Base-by-base conservation (phyloP, 2,888 invertebrate species). In the Colletes collaris region DNA sequence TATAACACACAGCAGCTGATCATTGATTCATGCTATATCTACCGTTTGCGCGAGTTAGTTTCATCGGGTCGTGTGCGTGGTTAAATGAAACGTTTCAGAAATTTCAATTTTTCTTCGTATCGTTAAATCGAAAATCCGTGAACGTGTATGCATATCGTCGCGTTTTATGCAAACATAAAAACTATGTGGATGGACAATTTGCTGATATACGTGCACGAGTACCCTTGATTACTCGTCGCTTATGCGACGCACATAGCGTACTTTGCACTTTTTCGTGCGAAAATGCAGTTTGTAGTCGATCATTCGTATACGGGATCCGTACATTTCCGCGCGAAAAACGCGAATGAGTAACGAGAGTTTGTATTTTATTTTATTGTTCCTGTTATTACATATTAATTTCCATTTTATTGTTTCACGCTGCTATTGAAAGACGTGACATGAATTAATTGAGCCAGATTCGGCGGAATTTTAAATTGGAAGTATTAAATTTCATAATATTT, bases 301-400 rank as follows among this genome's bases (percentile, higher is more conserved):
- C 70, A 49, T 68, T 52, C 67, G 53, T 59, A 66, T 46, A 49
- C 37, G 62, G 58, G 59, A 75, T 62, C 49, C 53, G 52, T 35
- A 60, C 50, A 49, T 76, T 68, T 75, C 75, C 58, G n/a, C 44
- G 66, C 35, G 44, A 50, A 56, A 76, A 76, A 74, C 62, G 55
- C 55, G 65, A 50, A 65, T 50, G 63, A 76, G 65, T 62, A 78
- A 78, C 77, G 76, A 66, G 58, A 37, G 19, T 44, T 55, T 44
- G 64, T 52, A 64, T 68, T 73, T 79, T 79, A 79, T 79, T 79
- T 72, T 49, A 79, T 73, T 46, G 64, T 80, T 80, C 79, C 59
- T 16, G 69, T 70, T 70, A 79, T 79, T 79, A 74, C 74, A 79
- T 49, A 74, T 74, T 79, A 79, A 80, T 74, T 80, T 80, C 46